phyloP scores from a whole-genome alignment of 2,888 invertebrate genomes.

The Lasioglossum calceatum region DNA sequence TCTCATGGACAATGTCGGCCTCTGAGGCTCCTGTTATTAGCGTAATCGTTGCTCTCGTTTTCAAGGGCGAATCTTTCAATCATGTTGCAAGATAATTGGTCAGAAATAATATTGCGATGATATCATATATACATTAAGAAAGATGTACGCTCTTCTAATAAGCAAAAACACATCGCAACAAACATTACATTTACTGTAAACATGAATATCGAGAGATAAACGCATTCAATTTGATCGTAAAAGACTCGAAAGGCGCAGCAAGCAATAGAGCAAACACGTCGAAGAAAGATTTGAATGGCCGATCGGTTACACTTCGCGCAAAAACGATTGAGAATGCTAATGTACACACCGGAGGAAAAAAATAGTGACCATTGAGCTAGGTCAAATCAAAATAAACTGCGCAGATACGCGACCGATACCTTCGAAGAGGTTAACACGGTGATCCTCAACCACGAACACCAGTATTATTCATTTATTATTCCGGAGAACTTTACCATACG shows the following conservation, averaged over 20 bases:
- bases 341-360: background rate
- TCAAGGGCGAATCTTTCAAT: background rate
- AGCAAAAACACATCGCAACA: background rate
- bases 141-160: background rate
- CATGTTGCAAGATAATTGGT: background rate
- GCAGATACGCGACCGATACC: background rate
- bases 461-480: background rate
- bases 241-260: background rate
- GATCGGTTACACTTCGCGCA: background rate
- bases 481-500: background rate
- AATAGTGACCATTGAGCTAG: background rate
- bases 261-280: background rate
- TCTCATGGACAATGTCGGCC: background rate
- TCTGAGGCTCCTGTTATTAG: background rate
- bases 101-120: background rate
- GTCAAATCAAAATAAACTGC: constrained; percentile 1
- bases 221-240: background rate
- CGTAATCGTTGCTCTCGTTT: background rate
- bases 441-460: background rate
- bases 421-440: background rate
- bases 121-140: background rate
- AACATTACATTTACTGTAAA: no score
- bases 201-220: background rate
- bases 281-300: background rate
- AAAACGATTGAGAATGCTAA: background rate